Evolutionary conservation across 2,888 invertebrate genomes (phyloP).

Genomic region (Cheilosia scutellata): DNA sequence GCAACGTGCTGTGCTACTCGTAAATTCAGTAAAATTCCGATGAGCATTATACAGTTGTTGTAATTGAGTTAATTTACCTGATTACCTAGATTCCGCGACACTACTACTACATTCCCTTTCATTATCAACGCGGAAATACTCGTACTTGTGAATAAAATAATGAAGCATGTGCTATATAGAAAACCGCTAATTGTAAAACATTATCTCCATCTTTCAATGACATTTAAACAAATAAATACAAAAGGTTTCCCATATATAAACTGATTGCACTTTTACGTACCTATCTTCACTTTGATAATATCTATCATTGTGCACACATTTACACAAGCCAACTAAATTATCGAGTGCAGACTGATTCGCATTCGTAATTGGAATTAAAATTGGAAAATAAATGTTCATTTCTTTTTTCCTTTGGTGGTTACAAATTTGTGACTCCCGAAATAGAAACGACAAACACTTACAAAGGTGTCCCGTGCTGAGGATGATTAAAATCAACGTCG

Average conservation of each 20-base stretch:
- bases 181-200: constrained; percentile 30
- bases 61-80: background rate
- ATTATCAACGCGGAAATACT: constrained; percentile 49
- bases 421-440: constrained; percentile 15
- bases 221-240: background rate
- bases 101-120: constrained; percentile 18
- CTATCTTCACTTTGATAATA: constrained; percentile 9
- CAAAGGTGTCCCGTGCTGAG: background rate
- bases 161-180: background rate
- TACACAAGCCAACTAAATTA: background rate
- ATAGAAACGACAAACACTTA: constrained; percentile 6
- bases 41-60: background rate
- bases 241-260: constrained; percentile 26
- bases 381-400: background rate
- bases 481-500: background rate
- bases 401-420: background rate
- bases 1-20: background rate
- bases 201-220: constrained; percentile 32
- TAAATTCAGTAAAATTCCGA: background rate
- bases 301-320: background rate
- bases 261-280: constrained; percentile 23
- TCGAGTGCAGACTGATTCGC: background rate
- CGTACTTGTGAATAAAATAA: constrained; percentile 22
- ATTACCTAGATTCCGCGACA: constrained; percentile 19
- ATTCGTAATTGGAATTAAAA: background rate